Conservation (phyloP, 2,888 invertebrate species). For the Malthinus seriepunctatus region DNA sequence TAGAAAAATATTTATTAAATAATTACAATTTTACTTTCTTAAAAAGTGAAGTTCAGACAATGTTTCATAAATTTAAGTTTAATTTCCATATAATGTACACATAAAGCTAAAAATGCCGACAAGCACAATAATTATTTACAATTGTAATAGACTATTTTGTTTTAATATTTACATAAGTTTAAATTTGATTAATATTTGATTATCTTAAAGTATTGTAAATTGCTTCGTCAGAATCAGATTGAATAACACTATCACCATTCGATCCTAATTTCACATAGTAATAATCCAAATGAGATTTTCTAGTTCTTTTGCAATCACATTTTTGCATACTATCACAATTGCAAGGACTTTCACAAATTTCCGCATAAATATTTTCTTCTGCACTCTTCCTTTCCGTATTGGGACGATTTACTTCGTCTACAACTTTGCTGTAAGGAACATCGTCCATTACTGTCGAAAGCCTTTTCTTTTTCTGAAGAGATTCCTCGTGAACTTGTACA, state of each 20-base stretch:
- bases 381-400: conserved; percentile 36
- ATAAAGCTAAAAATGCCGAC: conserved; percentile 2
- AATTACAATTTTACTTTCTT: too few relatives aligned
- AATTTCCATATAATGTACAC: neutral
- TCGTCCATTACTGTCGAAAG: conserved; percentile 60
- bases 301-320: conserved; percentile 43
- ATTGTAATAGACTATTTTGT: neutral
- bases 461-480: conserved; percentile 56
- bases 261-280: conserved; percentile 50
- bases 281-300: conserved; percentile 42
- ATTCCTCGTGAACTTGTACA: conserved; percentile 58
- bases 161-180: neutral
- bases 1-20: too few relatives aligned
- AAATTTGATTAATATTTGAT: neutral
- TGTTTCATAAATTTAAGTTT: neutral
- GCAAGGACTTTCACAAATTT: conserved; percentile 59
- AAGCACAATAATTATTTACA: neutral
- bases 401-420: conserved; percentile 60
- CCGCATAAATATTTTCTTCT: conserved; percentile 72
- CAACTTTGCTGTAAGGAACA: conserved; percentile 71
- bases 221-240: conserved; percentile 52
- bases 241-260: conserved; percentile 52
- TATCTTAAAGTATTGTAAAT: conserved; percentile 52
- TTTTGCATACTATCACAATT: conserved; percentile 40
- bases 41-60: too few relatives aligned